A percentile compares a stretch with the other conserved stretches of the same genome.
These are phyloP conservation scores for Corydoras sp. DNA, from an alignment of 2,113 vertebrate species.

Conservation along the genomic window DNA sequence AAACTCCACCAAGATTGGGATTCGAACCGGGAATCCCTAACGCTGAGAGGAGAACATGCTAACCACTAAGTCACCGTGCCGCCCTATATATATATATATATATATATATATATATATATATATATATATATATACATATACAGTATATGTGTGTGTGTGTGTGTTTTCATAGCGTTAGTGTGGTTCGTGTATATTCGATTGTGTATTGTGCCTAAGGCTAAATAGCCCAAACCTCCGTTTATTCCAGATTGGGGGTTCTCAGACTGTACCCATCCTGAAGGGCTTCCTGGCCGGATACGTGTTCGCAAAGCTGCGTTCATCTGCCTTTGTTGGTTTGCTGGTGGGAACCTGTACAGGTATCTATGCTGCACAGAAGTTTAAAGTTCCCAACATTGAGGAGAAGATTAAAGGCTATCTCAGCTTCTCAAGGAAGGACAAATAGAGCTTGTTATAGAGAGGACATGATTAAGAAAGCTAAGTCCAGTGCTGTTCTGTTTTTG, in stretches of 20 bases:
- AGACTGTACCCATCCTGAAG: conserved; percentile 87
- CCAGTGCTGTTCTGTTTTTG: too few relatives aligned
- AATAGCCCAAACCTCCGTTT: neutral
- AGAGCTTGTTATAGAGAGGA: neutral
- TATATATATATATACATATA: too few relatives aligned
- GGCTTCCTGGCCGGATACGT: conserved; percentile 90
- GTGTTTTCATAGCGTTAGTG: too few relatives aligned
- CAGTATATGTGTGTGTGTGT: too few relatives aligned
- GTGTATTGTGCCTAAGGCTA: too few relatives aligned
- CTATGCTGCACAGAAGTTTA: conserved; percentile 82
- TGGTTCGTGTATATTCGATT: too few relatives aligned
- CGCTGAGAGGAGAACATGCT: too few relatives aligned
- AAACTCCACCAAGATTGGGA: too few relatives aligned
- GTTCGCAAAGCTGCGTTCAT: conserved; percentile 85
- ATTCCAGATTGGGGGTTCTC: conserved; percentile 72
- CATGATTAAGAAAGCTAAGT: neutral
- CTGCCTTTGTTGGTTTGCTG: conserved; percentile 80
- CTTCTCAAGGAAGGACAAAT: conserved; percentile 69
- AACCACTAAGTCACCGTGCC: too few relatives aligned
- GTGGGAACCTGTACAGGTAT: conserved; percentile 84
- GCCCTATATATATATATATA: too few relatives aligned
- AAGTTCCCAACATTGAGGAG: conserved; percentile 81
- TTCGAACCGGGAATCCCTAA: too few relatives aligned
- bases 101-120: too few relatives aligned
- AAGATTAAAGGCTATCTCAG: conserved; percentile 77